Evolutionary conservation across 2,888 invertebrate genomes (phyloP), one percentile per base, ranked within the genome.

Genomic region (Odontomyia ornata): DNA sequence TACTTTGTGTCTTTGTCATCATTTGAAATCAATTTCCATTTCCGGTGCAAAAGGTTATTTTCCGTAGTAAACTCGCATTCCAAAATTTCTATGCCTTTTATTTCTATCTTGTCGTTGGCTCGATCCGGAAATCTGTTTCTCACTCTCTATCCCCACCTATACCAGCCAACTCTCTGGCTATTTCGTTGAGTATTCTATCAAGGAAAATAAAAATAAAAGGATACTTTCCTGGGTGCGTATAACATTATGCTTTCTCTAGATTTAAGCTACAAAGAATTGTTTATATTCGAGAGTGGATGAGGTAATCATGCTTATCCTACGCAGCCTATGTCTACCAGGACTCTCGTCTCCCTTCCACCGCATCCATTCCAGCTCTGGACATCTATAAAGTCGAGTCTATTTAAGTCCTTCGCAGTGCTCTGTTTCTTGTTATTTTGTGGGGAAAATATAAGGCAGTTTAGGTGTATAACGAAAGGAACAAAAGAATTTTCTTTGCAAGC

Each of bases 11-110:
- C 47, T 46, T 69, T 69, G 69, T 47, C 69, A 46, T 69, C 47
- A 69, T 69, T 69, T 47, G 25, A 69, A 69, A 69, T 69, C 69
- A 69, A 69, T 69, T 69, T 69, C 30, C 69, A 69, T 46, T 69
- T 69, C 69, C 69, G 69, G 47, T 69, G 47, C 18, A 47, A 69
- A 69, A 69, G 47, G 69, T 47, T 65, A 4, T 21, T 65, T 36
- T 30, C 65, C 43, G 18, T 43, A 15, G 52, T 15, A 15, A 52
- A 52, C 52, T 60, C 60, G 23, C 60, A 60, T 23, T 60, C n/a
- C 60, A 13, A 60, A 25, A 43, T n/a, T 46, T 30, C 65, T 18
- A 65, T 36, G n/a, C 2, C 21, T 25, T 69, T 65, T 28, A 11
- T n/a, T n/a, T n/a, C n/a, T n/a, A n/a, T n/a, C n/a, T n/a, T n/a